phyloP scores from a whole-genome alignment of 2,797 vertebrate species.

The Mico argentatus region DNA sequence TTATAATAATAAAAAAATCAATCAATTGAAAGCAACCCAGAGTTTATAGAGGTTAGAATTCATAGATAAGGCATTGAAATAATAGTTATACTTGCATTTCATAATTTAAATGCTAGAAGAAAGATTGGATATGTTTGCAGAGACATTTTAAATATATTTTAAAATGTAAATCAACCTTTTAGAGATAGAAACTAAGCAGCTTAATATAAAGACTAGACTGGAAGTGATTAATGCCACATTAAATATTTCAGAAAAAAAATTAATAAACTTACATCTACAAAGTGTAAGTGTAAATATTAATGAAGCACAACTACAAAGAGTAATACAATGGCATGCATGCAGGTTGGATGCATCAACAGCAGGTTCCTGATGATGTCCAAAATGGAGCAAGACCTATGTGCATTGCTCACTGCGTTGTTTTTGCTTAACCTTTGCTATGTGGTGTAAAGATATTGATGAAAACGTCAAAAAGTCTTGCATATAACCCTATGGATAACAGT shows the following conservation, averaged over 20 bases:
- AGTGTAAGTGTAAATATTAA: neutral
- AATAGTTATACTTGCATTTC: neutral
- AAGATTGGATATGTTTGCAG: neutral
- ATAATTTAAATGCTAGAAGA: neutral
- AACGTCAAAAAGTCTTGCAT: neutral
- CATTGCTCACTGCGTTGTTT: neutral
- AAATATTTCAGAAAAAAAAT: neutral
- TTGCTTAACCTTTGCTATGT: neutral
- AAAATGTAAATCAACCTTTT: neutral
- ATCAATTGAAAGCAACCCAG: neutral
- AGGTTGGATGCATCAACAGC: neutral
- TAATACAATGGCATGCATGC: neutral
- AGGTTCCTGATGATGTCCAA: neutral
- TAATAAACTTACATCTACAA: neutral
- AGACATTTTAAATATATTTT: neutral
- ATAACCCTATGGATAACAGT: too few relatives aligned
- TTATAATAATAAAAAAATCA: neutral
- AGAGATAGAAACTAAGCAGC: neutral
- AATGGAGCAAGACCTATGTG: neutral
- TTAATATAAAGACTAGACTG: neutral
- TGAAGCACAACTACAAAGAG: neutral
- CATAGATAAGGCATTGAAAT: neutral
- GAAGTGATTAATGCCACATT: neutral
- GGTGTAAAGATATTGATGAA: neutral
- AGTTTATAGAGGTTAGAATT: neutral